A percentile compares a stretch with the other conserved stretches of the same genome.
Evolutionary conservation across 2,797 vertebrate genomes (phyloP).

Genomic region (Thaleichthys pacificus): DNA sequence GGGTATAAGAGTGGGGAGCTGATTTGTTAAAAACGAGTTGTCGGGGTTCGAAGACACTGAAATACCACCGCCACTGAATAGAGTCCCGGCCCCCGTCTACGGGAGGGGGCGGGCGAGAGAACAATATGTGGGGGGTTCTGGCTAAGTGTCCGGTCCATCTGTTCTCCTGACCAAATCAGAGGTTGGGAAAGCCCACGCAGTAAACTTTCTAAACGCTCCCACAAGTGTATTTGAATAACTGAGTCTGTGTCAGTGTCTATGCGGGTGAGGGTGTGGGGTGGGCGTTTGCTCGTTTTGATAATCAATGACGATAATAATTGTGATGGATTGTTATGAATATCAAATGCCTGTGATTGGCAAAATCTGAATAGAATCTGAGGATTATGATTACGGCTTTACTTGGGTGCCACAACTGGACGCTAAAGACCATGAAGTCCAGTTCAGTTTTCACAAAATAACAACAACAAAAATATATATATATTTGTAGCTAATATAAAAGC

Average conservation of each 20-base stretch:
- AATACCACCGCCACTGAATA: slow-evolving; percentile 47
- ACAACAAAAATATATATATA: no score
- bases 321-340: background rate
- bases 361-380: background rate
- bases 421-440: background rate
- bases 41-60: slow-evolving; percentile 48
- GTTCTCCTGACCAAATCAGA: slow-evolving; percentile 58
- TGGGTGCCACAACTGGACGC: background rate
- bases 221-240: slow-evolving; percentile 3
- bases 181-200: slow-evolving; percentile 42
- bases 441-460: background rate
- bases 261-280: background rate
- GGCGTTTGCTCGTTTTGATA: background rate
- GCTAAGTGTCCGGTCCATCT: slow-evolving; percentile 65
- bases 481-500: no score
- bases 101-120: slow-evolving; percentile 39
- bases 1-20: slow-evolving; percentile 8
- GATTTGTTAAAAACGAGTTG: slow-evolving; percentile 44
- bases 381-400: background rate
- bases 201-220: slow-evolving; percentile 43
- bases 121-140: slow-evolving; percentile 61
- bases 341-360: background rate
- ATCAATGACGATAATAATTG: no score
- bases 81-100: slow-evolving; percentile 44
- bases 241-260: background rate